These are phyloP conservation scores for Pogonocherus hispidulus DNA, from an alignment of 2,888 invertebrate genomes.

Conservation along the genomic window DNA sequence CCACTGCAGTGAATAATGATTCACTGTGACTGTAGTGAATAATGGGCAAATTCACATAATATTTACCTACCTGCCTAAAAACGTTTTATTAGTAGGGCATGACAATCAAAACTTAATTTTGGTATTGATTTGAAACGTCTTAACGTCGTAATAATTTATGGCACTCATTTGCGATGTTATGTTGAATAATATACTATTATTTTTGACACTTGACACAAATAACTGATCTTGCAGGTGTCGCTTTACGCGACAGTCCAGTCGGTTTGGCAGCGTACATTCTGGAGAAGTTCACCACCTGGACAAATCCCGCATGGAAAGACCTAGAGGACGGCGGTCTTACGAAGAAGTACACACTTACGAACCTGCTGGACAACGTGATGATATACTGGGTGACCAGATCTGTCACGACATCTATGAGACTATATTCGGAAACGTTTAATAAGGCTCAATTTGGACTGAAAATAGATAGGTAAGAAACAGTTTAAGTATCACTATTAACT, in stretches of 20 bases:
- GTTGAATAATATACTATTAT: no score
- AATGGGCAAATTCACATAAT: no score
- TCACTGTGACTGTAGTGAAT: no score
- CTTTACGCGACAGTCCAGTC: slow-evolving; percentile 77
- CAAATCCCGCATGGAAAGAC: slow-evolving; percentile 70
- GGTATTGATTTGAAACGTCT: no score
- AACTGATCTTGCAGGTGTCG: slow-evolving; percentile 9
- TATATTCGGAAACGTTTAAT: slow-evolving; percentile 70
- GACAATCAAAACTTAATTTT: no score
- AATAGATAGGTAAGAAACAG: background rate
- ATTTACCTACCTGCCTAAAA: no score
- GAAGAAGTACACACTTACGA: slow-evolving; percentile 76
- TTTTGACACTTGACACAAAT: no score
- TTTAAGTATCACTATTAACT: no score
- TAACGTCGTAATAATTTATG: no score
- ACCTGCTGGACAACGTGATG: slow-evolving; percentile 83
- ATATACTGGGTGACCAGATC: slow-evolving; percentile 83
- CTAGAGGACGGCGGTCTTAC: slow-evolving; percentile 77
- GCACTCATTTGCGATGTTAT: no score
- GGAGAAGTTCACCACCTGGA: slow-evolving; percentile 89
- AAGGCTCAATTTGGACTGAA: background rate
- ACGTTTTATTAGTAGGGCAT: no score
- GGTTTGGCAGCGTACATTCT: slow-evolving; percentile 91
- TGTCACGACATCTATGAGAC: slow-evolving; percentile 80
- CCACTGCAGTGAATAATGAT: no score